These are phyloP conservation scores for Amphiprion clarkii DNA, from an alignment of 2,797 vertebrate species.

Conservation along the genomic window DNA sequence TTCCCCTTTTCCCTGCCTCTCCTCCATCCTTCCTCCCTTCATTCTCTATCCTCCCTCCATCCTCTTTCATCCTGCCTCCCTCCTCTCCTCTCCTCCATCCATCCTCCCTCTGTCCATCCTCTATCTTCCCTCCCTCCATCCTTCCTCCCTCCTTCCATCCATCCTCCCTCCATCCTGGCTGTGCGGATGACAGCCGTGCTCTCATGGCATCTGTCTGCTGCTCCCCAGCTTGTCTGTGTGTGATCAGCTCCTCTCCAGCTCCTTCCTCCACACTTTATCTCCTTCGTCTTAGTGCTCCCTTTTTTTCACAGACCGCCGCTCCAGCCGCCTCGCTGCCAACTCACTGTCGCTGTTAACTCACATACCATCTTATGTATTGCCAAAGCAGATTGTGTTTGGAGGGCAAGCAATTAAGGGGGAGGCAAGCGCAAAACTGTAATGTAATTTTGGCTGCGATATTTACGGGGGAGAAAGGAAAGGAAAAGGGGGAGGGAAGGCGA, in stretches of 20 bases:
- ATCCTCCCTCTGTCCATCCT: slow-evolving; percentile 2
- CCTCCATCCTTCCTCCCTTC: slow-evolving; percentile 56
- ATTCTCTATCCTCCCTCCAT: slow-evolving; percentile 38
- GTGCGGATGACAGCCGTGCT: slow-evolving; percentile 82
- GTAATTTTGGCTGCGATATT: slow-evolving; percentile 90
- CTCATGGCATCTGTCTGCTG: slow-evolving; percentile 87
- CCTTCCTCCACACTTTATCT: slow-evolving; percentile 83
- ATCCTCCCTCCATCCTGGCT: slow-evolving; percentile 70
- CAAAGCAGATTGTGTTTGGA: slow-evolving; percentile 92
- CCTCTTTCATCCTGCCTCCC: slow-evolving; percentile 23
- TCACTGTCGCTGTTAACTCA: slow-evolving; percentile 89
- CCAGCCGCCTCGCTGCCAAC: slow-evolving; percentile 83
- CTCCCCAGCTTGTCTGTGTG: slow-evolving; percentile 87
- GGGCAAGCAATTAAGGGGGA: slow-evolving; percentile 91
- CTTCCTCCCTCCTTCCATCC: slow-evolving; percentile 31
- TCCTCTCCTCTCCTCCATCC: neutral
- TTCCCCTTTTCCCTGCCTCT: neutral
- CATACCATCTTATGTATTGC: slow-evolving; percentile 90
- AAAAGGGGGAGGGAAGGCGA: neutral
- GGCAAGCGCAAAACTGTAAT: slow-evolving; percentile 88
- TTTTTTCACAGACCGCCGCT: slow-evolving; percentile 77
- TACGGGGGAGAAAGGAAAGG: slow-evolving; percentile 63
- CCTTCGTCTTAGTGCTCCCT: slow-evolving; percentile 84
- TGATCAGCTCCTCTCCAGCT: slow-evolving; percentile 88
- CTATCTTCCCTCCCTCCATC: slow-evolving; percentile 1